phyloP scores from a whole-genome alignment of 1,140 invertebrate species.

The Caenorhabditis latens region DNA sequence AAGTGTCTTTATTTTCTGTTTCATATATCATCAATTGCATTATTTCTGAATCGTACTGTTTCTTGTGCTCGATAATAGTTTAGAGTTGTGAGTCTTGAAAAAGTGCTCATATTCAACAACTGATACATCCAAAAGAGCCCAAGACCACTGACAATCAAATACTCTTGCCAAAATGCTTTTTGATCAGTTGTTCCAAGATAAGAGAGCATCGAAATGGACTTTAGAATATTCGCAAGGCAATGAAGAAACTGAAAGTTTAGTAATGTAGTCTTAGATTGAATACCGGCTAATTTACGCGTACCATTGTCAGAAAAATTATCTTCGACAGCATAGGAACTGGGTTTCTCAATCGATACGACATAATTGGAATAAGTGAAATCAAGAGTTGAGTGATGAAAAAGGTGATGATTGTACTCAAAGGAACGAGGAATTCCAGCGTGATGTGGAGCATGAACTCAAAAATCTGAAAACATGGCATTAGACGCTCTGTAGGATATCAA shows the following conservation, averaged over 20 bases:
- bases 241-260: not conserved
- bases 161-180: not conserved
- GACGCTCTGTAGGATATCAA: not conserved
- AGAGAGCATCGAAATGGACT: not conserved
- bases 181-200: not conserved
- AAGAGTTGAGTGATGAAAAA: not conserved
- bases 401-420: not conserved
- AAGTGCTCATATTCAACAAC: not conserved
- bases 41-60: not conserved
- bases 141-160: not conserved
- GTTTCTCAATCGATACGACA: not conserved
- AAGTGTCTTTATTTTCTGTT: not conserved
- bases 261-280: not conserved
- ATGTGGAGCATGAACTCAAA: not conserved
- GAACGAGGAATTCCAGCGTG: not conserved
- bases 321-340: not conserved
- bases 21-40: not conserved
- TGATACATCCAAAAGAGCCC: conserved; percentile 5
- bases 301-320: not conserved
- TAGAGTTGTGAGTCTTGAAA: not conserved
- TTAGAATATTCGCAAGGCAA: not conserved
- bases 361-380: not conserved
- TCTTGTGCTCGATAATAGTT: conserved; percentile 10
- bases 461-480: not conserved
- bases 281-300: not conserved